Conservation (phyloP, 2,113 vertebrate genomes). For the Parus major region DNA sequence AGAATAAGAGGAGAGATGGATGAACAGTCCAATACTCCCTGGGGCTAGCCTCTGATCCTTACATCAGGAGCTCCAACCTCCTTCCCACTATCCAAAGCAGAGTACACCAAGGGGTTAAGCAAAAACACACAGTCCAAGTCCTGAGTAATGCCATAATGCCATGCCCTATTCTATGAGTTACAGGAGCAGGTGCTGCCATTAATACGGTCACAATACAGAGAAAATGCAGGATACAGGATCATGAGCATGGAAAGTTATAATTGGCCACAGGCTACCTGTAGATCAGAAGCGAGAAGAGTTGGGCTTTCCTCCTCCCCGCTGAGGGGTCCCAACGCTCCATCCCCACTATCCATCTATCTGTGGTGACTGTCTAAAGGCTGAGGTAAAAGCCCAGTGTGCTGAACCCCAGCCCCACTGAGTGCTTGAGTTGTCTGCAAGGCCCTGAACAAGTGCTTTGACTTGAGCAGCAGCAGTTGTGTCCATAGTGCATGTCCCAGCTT, state of each 20-base stretch:
- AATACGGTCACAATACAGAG: not conserved
- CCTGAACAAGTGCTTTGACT: not conserved
- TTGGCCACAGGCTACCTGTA: not conserved
- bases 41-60: not conserved
- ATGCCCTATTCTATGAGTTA: not conserved
- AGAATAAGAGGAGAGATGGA: not conserved
- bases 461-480: accelerated
- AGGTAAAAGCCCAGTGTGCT: not conserved
- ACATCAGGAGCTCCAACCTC: not conserved
- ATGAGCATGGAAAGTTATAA: not conserved
- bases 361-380: not conserved
- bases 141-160: not conserved
- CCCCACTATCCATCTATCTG: not conserved
- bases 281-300: not conserved
- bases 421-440: not conserved
- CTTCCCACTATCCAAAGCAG: not conserved
- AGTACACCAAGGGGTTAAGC: not conserved
- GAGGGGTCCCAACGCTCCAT: not conserved
- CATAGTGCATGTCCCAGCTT: not conserved
- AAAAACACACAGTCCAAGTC: not conserved
- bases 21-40: accelerated
- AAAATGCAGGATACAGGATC: not conserved
- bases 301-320: not conserved
- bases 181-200: not conserved
- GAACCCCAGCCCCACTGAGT: accelerated